phyloP scores from a whole-genome alignment of 2,888 invertebrate species.

The Platypus cylindrus region DNA sequence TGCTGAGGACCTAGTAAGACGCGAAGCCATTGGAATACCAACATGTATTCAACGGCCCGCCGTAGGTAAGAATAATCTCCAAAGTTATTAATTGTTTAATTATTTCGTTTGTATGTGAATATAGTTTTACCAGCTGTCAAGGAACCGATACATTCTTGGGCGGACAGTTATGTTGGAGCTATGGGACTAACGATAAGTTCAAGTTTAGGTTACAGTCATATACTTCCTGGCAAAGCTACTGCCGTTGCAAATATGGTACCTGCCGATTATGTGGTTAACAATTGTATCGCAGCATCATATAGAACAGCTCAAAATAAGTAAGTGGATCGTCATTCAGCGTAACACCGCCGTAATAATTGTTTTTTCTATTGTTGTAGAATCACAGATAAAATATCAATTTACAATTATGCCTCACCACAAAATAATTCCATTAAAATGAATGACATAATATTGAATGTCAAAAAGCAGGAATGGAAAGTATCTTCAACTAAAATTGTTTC shows the following conservation, averaged over 20 bases:
- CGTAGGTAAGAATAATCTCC: slow-evolving; percentile 33
- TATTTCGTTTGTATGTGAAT: no score
- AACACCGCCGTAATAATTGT: no score
- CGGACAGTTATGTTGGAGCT: slow-evolving; percentile 63
- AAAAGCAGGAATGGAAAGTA: slow-evolving; percentile 3
- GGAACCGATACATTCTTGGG: slow-evolving; percentile 55
- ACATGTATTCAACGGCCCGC: slow-evolving; percentile 55
- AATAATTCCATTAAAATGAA: no score
- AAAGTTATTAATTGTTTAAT: no score
- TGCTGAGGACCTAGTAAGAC: slow-evolving; percentile 47
- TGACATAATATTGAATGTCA: no score
- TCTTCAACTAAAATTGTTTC: not conserved
- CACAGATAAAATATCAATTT: no score
- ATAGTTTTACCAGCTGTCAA: slow-evolving; percentile 42
- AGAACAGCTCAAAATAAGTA: slow-evolving; percentile 12
- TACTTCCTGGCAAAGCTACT: slow-evolving; percentile 39
- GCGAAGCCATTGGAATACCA: slow-evolving; percentile 43
- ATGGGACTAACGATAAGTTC: slow-evolving; percentile 41
- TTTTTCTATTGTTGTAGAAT: no score
- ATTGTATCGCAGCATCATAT: slow-evolving; percentile 39
- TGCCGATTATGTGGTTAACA: slow-evolving; percentile 51
- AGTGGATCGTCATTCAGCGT: no score
- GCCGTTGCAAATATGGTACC: slow-evolving; percentile 51
- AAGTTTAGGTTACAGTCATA: slow-evolving; percentile 42
- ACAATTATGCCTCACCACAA: no score